Base-by-base conservation (phyloP, 2,113 vertebrate species). In the Tenebrosternarchus preto region DNA sequence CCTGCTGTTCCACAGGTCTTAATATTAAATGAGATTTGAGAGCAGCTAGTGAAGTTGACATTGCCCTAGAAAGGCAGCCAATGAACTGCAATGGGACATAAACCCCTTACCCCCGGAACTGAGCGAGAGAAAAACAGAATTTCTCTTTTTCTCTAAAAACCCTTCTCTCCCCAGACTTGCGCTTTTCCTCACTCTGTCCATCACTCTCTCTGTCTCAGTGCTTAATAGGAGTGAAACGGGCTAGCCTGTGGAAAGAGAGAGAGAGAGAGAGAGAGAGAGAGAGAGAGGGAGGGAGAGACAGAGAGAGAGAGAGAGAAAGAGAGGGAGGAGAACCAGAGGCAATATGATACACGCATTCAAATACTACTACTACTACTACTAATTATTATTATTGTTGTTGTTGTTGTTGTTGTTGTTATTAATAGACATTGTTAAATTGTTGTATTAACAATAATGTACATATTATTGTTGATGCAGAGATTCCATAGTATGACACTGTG, bases 1-100 rank as follows among this genome's bases (percentile, higher is more conserved):
- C 59, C 61, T 69, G 24, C 9, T 78, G 83, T 75, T 86, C 85
- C 88, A 88, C 63, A 53, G 83, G 86, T 87, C 85, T 79, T 78
- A 63, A 69, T 88, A 87, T 88, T 85, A 91, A 93, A 93, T 92
- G 88, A 87, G 92, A 93, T 93, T 93, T 92, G 86, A 82, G 87
- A 87, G 86, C 78, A 61, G 73, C 61, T 33, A 16, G 25, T 70
- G 57, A 82, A 86, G 86, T 57, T 74, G 64, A 77, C 80, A 68
- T 73, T 79, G 53, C 29, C 75, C 76, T 82, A 63, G 83, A 85
- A 91, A 87, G 87, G 85, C 83, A 90, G 86, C 90, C 84, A 88
- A 78, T 89, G 89, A 75, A 85, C 79, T 84, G 89, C 86, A 29
- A 89, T 90, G 87, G 85, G 86, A 89, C 43, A 50, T 90, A 90